phyloP scores from a whole-genome alignment of 2,888 invertebrate genomes.

The Anaspis maculata region DNA sequence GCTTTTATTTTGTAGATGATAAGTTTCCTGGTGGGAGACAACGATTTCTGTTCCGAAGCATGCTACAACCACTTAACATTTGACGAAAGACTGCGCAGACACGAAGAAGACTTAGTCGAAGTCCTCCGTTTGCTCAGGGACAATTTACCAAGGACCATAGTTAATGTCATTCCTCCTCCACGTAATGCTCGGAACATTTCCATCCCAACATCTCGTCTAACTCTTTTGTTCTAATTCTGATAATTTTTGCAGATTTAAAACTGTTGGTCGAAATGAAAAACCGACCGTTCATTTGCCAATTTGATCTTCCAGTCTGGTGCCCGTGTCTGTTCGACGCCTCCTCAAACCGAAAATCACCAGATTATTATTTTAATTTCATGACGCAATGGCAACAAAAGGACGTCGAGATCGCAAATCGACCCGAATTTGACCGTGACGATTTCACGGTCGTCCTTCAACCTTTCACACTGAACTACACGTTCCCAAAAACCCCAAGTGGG shows the following conservation, averaged over 20 bases:
- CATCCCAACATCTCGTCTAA: no score
- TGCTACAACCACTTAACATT: background rate
- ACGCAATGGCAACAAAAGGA: constrained; percentile 48
- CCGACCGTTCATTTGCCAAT: constrained; percentile 39
- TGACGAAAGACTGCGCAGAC: background rate
- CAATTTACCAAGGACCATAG: background rate
- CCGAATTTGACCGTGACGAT: constrained; percentile 46
- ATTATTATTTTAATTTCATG: constrained; percentile 43
- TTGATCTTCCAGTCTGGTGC: constrained; percentile 45
- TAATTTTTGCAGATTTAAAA: constrained; percentile 35
- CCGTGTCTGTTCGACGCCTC: constrained; percentile 48
- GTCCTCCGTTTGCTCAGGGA: background rate
- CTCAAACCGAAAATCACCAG: constrained; percentile 27
- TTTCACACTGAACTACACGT: constrained; percentile 38
- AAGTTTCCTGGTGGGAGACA: background rate
- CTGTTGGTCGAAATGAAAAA: constrained; percentile 38
- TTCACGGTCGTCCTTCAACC: constrained; percentile 52
- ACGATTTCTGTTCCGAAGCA: background rate
- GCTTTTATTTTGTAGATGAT: no score
- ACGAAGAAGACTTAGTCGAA: background rate
- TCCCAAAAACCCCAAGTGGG: constrained; percentile 41
- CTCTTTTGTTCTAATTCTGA: constrained; percentile 28
- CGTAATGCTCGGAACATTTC: no score
- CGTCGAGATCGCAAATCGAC: constrained; percentile 41
- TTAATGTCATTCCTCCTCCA: background rate